Conservation (phyloP, 2,797 vertebrate species). For the Tangara arthus region DNA sequence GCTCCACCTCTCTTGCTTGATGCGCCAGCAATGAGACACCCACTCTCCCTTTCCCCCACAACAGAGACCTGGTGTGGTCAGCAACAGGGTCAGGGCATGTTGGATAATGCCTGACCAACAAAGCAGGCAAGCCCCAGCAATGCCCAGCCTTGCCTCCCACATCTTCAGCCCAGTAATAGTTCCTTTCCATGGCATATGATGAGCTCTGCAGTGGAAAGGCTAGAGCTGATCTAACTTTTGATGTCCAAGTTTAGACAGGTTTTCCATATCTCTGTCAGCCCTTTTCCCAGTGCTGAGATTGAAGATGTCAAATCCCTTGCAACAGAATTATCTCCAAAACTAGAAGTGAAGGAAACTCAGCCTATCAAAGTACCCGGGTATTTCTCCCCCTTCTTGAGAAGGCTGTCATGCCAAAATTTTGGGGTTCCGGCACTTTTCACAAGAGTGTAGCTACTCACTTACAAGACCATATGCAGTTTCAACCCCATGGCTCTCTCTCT, state of each 20-base stretch:
- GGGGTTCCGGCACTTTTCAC: background rate
- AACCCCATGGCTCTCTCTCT: background rate
- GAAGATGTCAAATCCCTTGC: background rate
- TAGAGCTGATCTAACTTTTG: background rate
- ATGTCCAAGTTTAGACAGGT: background rate
- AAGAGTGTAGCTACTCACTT: background rate
- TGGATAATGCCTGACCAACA: background rate
- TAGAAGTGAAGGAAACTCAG: background rate
- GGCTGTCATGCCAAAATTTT: background rate
- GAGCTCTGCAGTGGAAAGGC: background rate
- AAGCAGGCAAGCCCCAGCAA: background rate
- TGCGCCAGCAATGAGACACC: background rate
- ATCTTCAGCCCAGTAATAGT: background rate
- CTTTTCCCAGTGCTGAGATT: background rate
- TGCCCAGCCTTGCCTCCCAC: background rate
- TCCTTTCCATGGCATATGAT: accelerated
- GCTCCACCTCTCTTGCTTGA: background rate
- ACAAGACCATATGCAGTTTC: background rate
- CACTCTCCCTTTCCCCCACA: background rate
- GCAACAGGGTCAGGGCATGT: accelerated
- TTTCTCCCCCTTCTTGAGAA: background rate
- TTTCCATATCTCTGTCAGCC: background rate
- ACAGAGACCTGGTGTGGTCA: background rate
- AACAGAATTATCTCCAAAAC: background rate
- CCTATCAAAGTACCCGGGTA: background rate